Percentiles rank a stretch among this genome's conserved stretches.
Evolutionary conservation across 2,888 invertebrate species (phyloP).

Genomic region (Nomada flava): DNA sequence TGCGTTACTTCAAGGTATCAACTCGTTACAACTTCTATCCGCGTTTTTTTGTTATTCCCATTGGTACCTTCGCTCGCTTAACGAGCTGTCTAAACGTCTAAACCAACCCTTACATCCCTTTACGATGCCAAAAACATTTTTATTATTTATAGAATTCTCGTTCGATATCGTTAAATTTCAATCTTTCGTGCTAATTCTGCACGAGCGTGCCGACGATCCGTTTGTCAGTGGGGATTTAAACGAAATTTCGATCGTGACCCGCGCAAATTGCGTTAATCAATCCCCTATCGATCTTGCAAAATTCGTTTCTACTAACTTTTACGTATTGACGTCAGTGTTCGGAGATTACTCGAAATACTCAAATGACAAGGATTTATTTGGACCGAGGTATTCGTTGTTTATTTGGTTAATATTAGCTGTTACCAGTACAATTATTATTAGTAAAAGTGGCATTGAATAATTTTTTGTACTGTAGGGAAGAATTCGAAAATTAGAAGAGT

Average conservation of each 20-base stretch:
- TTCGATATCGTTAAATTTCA: slow-evolving; percentile 1
- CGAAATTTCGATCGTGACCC: slow-evolving; percentile 6
- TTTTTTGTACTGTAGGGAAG: too few species aligned
- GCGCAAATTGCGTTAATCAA: slow-evolving; percentile 16
- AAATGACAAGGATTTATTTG: neutral
- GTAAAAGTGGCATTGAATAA: too few species aligned
- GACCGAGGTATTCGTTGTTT: neutral
- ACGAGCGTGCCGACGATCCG: neutral
- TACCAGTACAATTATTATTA: too few species aligned
- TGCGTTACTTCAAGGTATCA: slow-evolving; percentile 15
- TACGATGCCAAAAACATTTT: neutral
- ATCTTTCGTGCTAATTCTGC: neutral
- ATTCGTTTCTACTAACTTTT: slow-evolving; percentile 6
- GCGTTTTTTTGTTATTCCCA: neutral
- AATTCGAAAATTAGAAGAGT: too few species aligned
- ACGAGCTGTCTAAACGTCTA: slow-evolving; percentile 32
- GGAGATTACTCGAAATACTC: slow-evolving; percentile 16
- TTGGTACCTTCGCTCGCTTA: slow-evolving; percentile 23
- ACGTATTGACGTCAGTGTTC: slow-evolving; percentile 7
- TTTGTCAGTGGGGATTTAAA: neutral
- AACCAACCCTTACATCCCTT: slow-evolving; percentile 10
- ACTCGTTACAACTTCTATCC: slow-evolving; percentile 18
- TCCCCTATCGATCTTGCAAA: slow-evolving; percentile 1
- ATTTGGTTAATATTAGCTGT: too few species aligned
- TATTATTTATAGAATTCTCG: slow-evolving; percentile 14